phyloP scores from a whole-genome alignment of 2,797 vertebrate genomes.

The Girardinus metallicus region DNA sequence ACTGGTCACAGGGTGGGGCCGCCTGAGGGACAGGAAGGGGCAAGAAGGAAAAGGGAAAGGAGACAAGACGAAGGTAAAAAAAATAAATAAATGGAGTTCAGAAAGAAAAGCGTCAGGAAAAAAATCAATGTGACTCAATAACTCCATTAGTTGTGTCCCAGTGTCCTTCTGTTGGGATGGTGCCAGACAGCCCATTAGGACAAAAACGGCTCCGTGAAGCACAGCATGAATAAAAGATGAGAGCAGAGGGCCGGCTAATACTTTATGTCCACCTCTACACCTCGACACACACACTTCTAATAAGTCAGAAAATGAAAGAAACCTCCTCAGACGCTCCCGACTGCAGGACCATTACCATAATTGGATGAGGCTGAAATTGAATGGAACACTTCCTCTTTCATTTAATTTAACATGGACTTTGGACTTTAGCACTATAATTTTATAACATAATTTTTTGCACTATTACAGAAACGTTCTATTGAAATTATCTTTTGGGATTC shows the following conservation, averaged over 20 bases:
- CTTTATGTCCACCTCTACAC: slow-evolving; percentile 54
- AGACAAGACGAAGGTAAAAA: slow-evolving; percentile 48
- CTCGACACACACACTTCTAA: slow-evolving; percentile 11
- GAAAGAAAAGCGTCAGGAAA: slow-evolving; percentile 66
- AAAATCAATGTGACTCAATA: slow-evolving; percentile 81
- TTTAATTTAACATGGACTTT: slow-evolving; percentile 3
- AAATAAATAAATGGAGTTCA: slow-evolving; percentile 34
- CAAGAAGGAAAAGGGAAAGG: slow-evolving; percentile 23
- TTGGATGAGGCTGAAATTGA: background rate
- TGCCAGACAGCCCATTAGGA: slow-evolving; percentile 79
- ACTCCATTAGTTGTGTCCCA: slow-evolving; percentile 77
- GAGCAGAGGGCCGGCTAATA: slow-evolving; percentile 59
- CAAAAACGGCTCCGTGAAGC: slow-evolving; percentile 54
- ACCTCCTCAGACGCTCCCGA: background rate
- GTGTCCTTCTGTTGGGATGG: slow-evolving; percentile 67
- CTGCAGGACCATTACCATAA: background rate
- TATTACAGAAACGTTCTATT: slow-evolving; percentile 5
- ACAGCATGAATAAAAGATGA: slow-evolving; percentile 81
- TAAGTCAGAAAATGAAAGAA: slow-evolving; percentile 11
- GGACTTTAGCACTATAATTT: background rate
- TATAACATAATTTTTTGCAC: background rate
- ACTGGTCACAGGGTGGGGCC: slow-evolving; percentile 59
- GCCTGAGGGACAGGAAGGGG: slow-evolving; percentile 8
- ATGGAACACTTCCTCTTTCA: background rate
- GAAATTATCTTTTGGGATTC: slow-evolving; percentile 10